Percentiles rank a stretch among this genome's conserved stretches.
These are phyloP conservation scores for Myrmophylax atrothorax DNA, from an alignment of 2,113 vertebrate genomes.

Conservation along the genomic window DNA sequence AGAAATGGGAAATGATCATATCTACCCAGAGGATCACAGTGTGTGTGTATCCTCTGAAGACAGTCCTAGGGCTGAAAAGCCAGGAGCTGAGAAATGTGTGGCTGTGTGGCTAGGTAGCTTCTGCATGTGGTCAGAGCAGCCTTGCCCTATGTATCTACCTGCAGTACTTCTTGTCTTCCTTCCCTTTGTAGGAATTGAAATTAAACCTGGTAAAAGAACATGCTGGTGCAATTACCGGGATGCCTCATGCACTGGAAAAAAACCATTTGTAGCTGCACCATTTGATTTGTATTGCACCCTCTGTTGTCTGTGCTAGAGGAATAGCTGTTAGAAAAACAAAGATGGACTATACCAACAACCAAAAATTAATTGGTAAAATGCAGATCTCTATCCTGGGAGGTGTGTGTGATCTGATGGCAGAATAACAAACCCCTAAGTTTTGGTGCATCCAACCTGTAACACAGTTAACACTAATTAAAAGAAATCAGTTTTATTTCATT, in stretches of 20 bases:
- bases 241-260: background rate
- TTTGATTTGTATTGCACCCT: background rate
- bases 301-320: background rate
- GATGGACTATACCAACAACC: background rate
- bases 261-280: fast-evolving
- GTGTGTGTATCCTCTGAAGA: background rate
- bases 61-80: background rate
- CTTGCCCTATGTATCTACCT: background rate
- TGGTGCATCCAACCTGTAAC: background rate
- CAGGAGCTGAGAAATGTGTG: background rate
- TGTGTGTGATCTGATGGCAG: background rate
- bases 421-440: background rate
- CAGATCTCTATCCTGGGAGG: background rate
- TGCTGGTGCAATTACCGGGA: background rate
- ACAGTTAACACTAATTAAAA: background rate
- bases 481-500: background rate
- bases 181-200: background rate
- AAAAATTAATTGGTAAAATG: background rate
- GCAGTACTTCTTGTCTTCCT: background rate
- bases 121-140: background rate
- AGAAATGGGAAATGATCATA: background rate
- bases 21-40: background rate
- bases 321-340: background rate
- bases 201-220: background rate
- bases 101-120: background rate